A percentile compares a stretch with the other conserved stretches of the same genome.
Conservation (phyloP, 2,797 vertebrate genomes). For the Platalea minor region DNA sequence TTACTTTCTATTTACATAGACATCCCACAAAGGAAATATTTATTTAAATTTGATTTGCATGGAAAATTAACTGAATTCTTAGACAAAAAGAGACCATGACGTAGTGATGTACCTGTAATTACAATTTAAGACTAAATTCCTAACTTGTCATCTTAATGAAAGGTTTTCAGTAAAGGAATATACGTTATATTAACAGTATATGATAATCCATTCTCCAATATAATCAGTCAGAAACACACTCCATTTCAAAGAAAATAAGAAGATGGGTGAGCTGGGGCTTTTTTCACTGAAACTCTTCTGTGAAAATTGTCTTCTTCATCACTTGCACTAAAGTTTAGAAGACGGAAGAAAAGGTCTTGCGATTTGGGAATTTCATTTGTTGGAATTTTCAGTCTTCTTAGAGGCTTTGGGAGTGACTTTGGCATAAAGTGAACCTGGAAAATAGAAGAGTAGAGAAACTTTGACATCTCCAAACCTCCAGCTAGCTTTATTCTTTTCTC, state of each 20-base stretch:
- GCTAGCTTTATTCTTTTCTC: background rate
- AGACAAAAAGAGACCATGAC: background rate
- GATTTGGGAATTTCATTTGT: background rate
- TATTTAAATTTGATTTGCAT: background rate
- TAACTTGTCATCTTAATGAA: background rate
- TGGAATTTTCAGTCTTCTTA: background rate
- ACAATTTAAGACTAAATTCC: conserved; percentile 6
- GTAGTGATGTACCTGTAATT: conserved; percentile 39
- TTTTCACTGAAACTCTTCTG: background rate
- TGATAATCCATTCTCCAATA: conserved; percentile 12
- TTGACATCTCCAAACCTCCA: background rate
- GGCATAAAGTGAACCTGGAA: background rate
- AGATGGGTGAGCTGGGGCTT: background rate
- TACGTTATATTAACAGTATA: background rate
- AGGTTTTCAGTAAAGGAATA: conserved; percentile 23
- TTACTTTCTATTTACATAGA: background rate
- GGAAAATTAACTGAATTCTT: background rate
- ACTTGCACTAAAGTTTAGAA: conserved; percentile 14
- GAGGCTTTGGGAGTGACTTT: background rate
- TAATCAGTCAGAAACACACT: background rate
- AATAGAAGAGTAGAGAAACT: background rate
- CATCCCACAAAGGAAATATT: background rate
- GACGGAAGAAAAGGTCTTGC: conserved; percentile 24
- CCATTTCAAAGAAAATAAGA: background rate
- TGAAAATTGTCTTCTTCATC: conserved; percentile 20